Evolutionary conservation across 2,113 vertebrate species (phyloP).

Genomic region (Tyrannus savana): DNA sequence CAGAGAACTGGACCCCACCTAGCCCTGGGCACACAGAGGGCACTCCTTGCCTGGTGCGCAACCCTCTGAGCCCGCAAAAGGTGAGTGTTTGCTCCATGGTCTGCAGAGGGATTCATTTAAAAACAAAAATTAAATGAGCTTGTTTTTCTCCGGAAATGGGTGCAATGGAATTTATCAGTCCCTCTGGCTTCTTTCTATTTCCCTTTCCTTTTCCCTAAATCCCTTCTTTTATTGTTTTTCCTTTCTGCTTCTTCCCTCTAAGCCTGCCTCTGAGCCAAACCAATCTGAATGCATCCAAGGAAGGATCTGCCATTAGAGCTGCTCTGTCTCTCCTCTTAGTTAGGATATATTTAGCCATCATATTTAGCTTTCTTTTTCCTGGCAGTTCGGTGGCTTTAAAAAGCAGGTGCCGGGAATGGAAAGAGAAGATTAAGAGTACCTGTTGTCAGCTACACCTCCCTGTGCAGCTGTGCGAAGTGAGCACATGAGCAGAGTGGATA

Average conservation of each 20-base stretch:
- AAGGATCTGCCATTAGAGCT: slow-evolving; percentile 36
- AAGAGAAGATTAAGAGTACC: slow-evolving; percentile 42
- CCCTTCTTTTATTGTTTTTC: neutral
- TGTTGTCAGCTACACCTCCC: slow-evolving; percentile 13
- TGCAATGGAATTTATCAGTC: neutral
- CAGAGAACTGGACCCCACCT: neutral
- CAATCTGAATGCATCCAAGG: slow-evolving; percentile 29
- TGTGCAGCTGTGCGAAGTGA: neutral
- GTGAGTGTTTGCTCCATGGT: neutral
- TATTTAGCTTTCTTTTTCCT: neutral
- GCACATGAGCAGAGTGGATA: neutral
- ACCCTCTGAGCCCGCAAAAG: neutral
- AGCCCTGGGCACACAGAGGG: fast-evolving
- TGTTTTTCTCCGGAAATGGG: neutral
- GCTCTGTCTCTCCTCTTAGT: slow-evolving; percentile 27
- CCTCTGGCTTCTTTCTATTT: neutral
- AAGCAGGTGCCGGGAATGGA: slow-evolving; percentile 24
- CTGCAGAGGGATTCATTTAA: neutral
- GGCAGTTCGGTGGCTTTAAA: slow-evolving; percentile 15
- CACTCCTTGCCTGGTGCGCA: too few relatives aligned
- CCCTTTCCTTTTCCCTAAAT: neutral
- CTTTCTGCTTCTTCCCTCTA: neutral
- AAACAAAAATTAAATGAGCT: neutral
- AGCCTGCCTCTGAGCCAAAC: slow-evolving; percentile 16
- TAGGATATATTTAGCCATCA: slow-evolving; percentile 49